These are phyloP conservation scores for Fregetta grallaria DNA, from an alignment of 2,113 vertebrate species.

Conservation along the genomic window DNA sequence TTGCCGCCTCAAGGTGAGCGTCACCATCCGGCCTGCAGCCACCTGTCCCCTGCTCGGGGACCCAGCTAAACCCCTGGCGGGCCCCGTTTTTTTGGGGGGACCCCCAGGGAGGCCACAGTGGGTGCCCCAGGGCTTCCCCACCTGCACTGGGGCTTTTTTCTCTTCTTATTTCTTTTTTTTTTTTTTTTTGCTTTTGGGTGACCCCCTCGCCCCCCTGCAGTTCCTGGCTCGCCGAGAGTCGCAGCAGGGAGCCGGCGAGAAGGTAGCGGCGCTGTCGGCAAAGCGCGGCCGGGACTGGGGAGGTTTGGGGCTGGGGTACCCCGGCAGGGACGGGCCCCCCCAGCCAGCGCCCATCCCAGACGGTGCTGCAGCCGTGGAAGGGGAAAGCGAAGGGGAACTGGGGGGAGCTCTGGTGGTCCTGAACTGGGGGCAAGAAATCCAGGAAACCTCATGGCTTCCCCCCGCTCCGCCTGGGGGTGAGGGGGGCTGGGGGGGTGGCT, in stretches of 20 bases:
- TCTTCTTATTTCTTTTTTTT: neutral
- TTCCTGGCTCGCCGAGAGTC: neutral
- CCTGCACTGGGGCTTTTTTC: too few species aligned
- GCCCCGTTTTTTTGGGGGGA: neutral
- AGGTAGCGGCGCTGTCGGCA: neutral
- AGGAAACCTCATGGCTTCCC: neutral
- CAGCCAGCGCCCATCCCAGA: too few species aligned
- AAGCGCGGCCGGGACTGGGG: too few species aligned
- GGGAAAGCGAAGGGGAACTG: neutral
- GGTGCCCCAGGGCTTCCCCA: neutral
- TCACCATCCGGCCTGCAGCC: too few species aligned
- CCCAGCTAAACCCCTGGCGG: too few species aligned
- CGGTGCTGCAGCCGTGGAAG: too few species aligned
- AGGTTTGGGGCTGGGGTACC: neutral
- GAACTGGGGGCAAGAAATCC: neutral
- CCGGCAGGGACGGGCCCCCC: neutral
- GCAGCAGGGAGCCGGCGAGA: accelerated
- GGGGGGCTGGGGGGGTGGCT: neutral
- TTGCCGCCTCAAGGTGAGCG: conserved; percentile 82
- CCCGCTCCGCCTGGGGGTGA: too few species aligned
- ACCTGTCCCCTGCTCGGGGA: too few species aligned
- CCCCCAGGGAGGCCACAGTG: too few species aligned
- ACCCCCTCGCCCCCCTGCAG: neutral
- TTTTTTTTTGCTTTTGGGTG: neutral
- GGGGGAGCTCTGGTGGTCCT: too few species aligned